A percentile compares a stretch with the other conserved stretches of the same genome.
Conservation (phyloP, 2,797 vertebrate genomes). For the Hipposideros larvatus region DNA sequence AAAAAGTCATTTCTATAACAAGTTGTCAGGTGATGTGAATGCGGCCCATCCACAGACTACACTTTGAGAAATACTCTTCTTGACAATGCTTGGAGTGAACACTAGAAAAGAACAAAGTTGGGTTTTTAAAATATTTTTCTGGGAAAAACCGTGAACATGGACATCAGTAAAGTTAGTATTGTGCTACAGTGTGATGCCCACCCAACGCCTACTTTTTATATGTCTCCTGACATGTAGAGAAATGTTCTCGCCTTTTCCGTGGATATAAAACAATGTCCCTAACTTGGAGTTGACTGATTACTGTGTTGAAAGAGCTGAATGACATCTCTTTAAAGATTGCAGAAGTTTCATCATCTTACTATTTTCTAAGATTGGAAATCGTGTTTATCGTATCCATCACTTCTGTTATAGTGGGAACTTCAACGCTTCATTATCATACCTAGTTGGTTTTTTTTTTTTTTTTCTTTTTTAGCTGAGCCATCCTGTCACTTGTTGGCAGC, state of each 20-base stretch:
- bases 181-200: fast-evolving
- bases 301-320: background rate
- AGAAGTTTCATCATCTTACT: background rate
- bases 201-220: background rate
- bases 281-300: background rate
- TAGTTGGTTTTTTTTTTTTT: background rate
- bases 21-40: background rate
- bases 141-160: background rate
- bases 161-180: background rate
- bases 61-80: background rate
- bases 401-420: background rate
- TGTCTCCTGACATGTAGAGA: background rate
- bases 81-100: background rate
- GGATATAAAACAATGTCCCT: background rate
- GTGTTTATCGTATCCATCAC: background rate
- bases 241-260: background rate
- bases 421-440: background rate
- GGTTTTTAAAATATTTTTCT: background rate
- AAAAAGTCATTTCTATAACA: no score
- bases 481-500: no score
- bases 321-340: background rate
- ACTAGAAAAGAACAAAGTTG: background rate
- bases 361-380: background rate
- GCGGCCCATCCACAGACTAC: no score
- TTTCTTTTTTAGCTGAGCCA: no score